Conservation (phyloP, 2,888 invertebrate genomes). For the Latrodectus hesperus region DNA sequence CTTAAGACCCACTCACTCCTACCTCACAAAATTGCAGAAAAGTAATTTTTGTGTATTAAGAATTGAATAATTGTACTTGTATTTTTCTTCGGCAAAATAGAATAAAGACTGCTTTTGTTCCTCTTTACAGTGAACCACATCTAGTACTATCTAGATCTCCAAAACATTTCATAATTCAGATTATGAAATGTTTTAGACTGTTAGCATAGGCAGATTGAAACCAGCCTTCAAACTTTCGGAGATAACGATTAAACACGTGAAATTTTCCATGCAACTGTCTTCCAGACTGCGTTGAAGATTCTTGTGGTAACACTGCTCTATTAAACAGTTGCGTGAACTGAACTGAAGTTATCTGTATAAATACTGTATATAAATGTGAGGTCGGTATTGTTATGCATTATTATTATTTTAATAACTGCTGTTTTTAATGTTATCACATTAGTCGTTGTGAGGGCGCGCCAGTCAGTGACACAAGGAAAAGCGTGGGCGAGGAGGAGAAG, state of each 20-base stretch:
- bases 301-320: too few species aligned
- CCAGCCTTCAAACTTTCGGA: background rate
- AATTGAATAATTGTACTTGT: background rate
- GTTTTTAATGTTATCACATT: too few species aligned
- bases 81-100: background rate
- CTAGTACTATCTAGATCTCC: background rate
- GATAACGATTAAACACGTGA: background rate
- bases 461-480: too few species aligned
- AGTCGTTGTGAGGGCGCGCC: too few species aligned
- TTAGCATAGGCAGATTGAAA: background rate
- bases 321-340: too few species aligned
- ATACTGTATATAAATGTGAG: too few species aligned
- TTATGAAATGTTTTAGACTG: too few species aligned
- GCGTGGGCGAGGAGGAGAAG: too few species aligned
- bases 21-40: background rate
- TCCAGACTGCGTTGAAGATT: too few species aligned
- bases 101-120: background rate
- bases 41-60: background rate
- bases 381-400: too few species aligned
- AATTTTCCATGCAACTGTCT: background rate
- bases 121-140: background rate
- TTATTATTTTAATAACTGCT: too few species aligned
- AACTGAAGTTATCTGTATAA: too few species aligned
- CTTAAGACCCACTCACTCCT: background rate
- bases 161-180: background rate